Conservation (phyloP, 35 echinoderm and acorn worm species). For the Chiridota heheva region DNA sequence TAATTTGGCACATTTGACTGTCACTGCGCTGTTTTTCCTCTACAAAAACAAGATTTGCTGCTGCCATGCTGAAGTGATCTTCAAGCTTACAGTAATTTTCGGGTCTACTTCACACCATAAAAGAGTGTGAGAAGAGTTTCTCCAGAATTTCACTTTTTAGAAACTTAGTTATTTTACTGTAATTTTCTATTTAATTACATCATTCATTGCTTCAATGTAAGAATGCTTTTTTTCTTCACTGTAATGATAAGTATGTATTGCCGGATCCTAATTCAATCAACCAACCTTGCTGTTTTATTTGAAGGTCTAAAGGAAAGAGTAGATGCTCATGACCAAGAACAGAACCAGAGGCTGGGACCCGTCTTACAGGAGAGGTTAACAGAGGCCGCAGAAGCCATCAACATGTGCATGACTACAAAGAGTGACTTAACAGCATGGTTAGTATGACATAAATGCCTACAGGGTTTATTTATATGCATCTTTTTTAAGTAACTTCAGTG, state of each 20-base stretch:
- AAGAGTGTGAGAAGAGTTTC: too few relatives aligned
- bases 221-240: background rate
- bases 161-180: too few relatives aligned
- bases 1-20: too few relatives aligned
- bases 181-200: too few relatives aligned
- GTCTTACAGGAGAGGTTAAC: constrained; percentile 69
- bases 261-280: background rate
- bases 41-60: too few relatives aligned
- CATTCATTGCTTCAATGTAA: too few relatives aligned
- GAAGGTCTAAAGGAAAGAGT: background rate
- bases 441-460: background rate
- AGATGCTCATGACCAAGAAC: constrained; percentile 40
- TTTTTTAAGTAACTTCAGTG: background rate
- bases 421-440: constrained; percentile 68
- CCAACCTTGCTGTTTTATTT: background rate
- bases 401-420: constrained; percentile 48
- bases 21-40: too few relatives aligned
- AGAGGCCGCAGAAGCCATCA: constrained; percentile 53
- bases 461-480: background rate
- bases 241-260: background rate
- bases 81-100: too few relatives aligned
- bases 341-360: constrained; percentile 42
- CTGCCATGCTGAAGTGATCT: too few relatives aligned
- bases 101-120: too few relatives aligned
- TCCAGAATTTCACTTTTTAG: too few relatives aligned